Evolutionary conservation across 2,888 invertebrate genomes (phyloP).

Genomic region (Nemurella pictetii): DNA sequence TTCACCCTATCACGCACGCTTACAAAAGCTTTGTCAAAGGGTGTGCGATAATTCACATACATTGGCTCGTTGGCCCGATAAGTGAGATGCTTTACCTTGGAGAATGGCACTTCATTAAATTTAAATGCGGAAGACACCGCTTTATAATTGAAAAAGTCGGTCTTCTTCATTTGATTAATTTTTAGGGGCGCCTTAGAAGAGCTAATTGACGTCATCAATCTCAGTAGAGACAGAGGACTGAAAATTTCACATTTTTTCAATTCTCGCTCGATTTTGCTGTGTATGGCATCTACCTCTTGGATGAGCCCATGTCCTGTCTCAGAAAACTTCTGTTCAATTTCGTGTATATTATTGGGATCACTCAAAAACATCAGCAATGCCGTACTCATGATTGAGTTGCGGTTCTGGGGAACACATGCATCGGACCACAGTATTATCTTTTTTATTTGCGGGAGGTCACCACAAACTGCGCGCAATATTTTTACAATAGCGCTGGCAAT

Average conservation of each 20-base stretch:
- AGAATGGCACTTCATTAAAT: background rate
- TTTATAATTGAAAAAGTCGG: constrained; percentile 56
- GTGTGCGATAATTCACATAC: background rate
- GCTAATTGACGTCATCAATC: background rate
- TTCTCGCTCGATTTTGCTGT: constrained; percentile 6
- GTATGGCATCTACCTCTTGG: constrained; percentile 22
- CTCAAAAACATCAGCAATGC: constrained; percentile 21
- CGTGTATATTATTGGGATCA: background rate
- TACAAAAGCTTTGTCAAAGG: background rate
- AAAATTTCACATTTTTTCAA: background rate
- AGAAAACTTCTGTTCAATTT: constrained; percentile 6
- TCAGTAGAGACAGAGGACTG: background rate
- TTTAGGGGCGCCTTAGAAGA: background rate
- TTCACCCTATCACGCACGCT: background rate
- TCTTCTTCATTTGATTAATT: background rate
- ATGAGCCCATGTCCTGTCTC: constrained; percentile 14
- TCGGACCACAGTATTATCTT: constrained; percentile 41
- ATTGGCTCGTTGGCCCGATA: constrained; percentile 8
- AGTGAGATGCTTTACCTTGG: constrained; percentile 6
- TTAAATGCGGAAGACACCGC: background rate
- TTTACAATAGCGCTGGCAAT: constrained; percentile 14
- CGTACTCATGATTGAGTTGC: constrained; percentile 38
- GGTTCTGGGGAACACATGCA: constrained; percentile 40
- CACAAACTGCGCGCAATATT: background rate
- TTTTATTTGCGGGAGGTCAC: constrained; percentile 21